phyloP scores from a whole-genome alignment of 1,140 invertebrate genomes.

The Colletes gigas region DNA sequence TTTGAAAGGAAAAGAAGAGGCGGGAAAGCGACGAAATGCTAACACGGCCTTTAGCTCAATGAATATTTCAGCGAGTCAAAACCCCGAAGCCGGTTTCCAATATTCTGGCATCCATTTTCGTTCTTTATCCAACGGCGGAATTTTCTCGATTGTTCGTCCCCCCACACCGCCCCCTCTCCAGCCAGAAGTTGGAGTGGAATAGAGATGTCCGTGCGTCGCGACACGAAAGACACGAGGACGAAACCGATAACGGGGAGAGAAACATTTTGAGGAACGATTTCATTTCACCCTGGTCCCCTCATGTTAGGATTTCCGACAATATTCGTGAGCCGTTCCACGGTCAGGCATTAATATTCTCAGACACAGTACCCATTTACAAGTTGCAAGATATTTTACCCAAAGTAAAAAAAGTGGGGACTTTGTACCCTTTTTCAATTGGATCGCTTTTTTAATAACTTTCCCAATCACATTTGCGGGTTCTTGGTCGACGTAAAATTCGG shows the following conservation, averaged over 20 bases:
- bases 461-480: no score
- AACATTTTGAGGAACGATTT: conserved; percentile 34
- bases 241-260: conserved; percentile 1
- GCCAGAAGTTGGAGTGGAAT: conserved; percentile 15
- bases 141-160: conserved; percentile 33
- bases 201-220: conserved; percentile 29
- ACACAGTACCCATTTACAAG: no score
- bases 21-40: conserved; percentile 49
- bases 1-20: conserved; percentile 21
- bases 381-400: neutral
- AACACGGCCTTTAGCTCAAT: conserved; percentile 58
- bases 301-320: conserved; percentile 9
- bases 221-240: conserved; percentile 31
- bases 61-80: conserved; percentile 65
- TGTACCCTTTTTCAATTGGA: no score
- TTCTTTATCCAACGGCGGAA: conserved; percentile 52
- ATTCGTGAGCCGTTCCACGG: neutral
- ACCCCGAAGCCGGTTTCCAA: conserved; percentile 51
- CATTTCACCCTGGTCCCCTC: neutral
- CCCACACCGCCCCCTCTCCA: neutral
- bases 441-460: no score
- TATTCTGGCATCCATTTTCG: conserved; percentile 53
- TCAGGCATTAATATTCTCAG: neutral
- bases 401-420: no score
- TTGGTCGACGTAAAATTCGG: no score